Percentiles rank a stretch among this genome's conserved stretches.
Conservation (phyloP, 2,113 vertebrate species). For the Percina caprodes region DNA sequence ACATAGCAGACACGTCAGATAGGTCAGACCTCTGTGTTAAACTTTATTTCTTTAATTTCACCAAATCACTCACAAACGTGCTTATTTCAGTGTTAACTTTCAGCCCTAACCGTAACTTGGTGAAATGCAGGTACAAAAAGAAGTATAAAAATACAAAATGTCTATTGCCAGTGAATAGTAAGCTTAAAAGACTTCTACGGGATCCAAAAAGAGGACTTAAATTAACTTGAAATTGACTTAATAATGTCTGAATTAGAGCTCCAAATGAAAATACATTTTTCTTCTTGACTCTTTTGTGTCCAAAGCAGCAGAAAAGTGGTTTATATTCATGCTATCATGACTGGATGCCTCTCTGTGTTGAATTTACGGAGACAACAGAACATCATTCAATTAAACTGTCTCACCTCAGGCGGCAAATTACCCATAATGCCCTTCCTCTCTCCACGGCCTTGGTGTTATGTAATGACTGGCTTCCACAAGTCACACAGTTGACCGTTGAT, state of each 20-base stretch:
- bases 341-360: neutral
- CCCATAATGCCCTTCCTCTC: constrained; percentile 24
- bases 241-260: neutral
- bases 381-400: neutral
- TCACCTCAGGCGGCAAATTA: constrained; percentile 6
- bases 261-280: too few relatives aligned
- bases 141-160: too few relatives aligned
- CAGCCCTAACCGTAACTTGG: too few relatives aligned
- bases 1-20: too few relatives aligned
- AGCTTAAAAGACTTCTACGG: too few relatives aligned
- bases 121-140: too few relatives aligned
- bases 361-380: neutral
- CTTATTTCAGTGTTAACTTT: too few relatives aligned
- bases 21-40: too few relatives aligned
- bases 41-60: too few relatives aligned
- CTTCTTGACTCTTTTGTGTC: too few relatives aligned
- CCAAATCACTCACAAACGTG: too few relatives aligned
- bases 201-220: neutral
- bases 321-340: neutral
- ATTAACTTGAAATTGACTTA: neutral
- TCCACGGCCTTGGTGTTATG: constrained; percentile 13
- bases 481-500: neutral
- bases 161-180: neutral
- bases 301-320: too few relatives aligned
- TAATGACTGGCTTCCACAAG: constrained; percentile 16